These are phyloP conservation scores for Ophion ellenae DNA, from an alignment of 2,888 invertebrate genomes.

Conservation along the genomic window DNA sequence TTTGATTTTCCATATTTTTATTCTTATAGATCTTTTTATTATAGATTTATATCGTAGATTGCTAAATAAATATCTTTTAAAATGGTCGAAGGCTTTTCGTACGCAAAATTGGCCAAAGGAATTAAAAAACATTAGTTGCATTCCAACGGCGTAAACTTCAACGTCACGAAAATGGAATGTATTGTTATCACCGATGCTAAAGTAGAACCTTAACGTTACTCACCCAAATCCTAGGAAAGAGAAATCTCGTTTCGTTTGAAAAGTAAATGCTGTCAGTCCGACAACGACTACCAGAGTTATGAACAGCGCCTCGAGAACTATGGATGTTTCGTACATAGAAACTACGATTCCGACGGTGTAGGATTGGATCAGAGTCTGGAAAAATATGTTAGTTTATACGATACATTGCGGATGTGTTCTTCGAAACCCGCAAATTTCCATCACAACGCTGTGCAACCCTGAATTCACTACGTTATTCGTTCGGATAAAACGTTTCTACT, in stretches of 20 bases:
- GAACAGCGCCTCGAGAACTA: constrained; percentile 91
- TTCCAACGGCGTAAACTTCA: background rate
- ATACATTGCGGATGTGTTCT: background rate
- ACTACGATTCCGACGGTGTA: constrained; percentile 92
- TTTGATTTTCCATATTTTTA: too few relatives aligned
- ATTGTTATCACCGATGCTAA: constrained; percentile 47
- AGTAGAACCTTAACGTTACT: constrained; percentile 74
- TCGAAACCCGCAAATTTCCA: background rate
- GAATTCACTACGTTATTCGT: background rate
- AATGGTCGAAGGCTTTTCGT: background rate
- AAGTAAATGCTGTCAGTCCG: constrained; percentile 92
- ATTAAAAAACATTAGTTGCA: background rate
- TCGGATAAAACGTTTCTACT: background rate
- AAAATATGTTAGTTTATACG: constrained; percentile 2
- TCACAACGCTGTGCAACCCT: background rate
- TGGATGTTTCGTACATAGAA: constrained; percentile 90
- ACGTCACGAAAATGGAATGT: background rate
- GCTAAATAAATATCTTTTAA: too few relatives aligned
- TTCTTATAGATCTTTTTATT: too few relatives aligned
- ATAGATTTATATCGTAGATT: too few relatives aligned
- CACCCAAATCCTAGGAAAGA: constrained; percentile 91
- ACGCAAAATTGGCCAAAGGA: constrained; percentile 6
- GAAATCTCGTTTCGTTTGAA: constrained; percentile 94
- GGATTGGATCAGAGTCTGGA: constrained; percentile 91
- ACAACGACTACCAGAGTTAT: constrained; percentile 91